Evolutionary conservation across 2,113 vertebrate genomes (phyloP), one percentile per base, ranked within the genome.

Genomic region (Passer domesticus): DNA sequence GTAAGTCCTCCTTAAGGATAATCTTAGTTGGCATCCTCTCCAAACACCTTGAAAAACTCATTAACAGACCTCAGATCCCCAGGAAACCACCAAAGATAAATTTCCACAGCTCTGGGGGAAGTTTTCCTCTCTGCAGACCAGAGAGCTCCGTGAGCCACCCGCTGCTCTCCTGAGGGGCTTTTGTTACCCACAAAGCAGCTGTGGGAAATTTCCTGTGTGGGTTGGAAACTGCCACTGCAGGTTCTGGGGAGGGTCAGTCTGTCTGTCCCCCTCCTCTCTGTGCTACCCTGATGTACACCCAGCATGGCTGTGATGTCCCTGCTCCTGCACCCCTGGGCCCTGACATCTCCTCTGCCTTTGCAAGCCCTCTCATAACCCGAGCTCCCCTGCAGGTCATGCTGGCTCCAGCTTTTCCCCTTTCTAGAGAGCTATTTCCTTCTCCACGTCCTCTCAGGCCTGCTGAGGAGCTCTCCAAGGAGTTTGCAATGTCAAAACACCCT

Each of bases 381-480:
- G 14, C 62, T 58, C 21, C 16, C 47, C 31, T 47, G 35, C 73
- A 70, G 83, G 47, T 90, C 96, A 55, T 47, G 46, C 72, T 81
- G 90, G 59, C 92, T 96, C 89, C 90, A 89, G 64, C 15, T 87
- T 80, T 93, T 52, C 47, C 55, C 33, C 73, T 68, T 92, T 78
- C 83, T 74, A 25, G 83, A 77, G 83, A 83, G 70, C 68, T 44
- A 0, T 37, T 96, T 87, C 92, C 76, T 89, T 31, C 94, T 92
- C 72, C 39, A 11, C 6, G 2, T 93, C 83, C 63, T 83, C 89
- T 24, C 67, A 70, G 43, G 64, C 55, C 83, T 70, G 52, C 91
- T 59, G 83, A 93, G 83, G 64, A 74, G 79, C 80, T 93, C 96
- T 96, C 86, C 15, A 28, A 93, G 94, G 94, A 92, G 91, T 35